Percentiles rank a stretch among this genome's conserved stretches.
Conservation (phyloP, 2,113 vertebrate genomes). For the Pseudorasbora parva region DNA sequence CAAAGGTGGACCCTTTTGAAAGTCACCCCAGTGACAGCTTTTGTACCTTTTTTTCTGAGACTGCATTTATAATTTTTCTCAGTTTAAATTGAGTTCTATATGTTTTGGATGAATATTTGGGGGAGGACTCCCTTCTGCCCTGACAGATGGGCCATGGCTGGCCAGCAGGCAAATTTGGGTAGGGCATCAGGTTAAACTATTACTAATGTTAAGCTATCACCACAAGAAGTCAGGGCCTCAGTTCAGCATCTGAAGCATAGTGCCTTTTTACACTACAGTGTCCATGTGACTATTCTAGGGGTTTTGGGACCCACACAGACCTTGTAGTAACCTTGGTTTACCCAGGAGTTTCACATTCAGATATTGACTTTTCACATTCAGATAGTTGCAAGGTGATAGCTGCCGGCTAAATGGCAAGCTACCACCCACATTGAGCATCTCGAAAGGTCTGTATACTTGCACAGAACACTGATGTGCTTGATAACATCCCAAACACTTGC, state of each 20-base stretch:
- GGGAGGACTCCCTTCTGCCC: no score
- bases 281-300: neutral
- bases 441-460: neutral
- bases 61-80: no score
- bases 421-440: neutral
- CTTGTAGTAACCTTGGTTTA: neutral
- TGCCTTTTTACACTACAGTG: neutral
- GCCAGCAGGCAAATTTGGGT: neutral
- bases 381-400: neutral
- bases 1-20: no score
- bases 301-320: neutral
- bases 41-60: no score
- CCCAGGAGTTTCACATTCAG: neutral
- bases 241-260: neutral
- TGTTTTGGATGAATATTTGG: no score
- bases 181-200: neutral
- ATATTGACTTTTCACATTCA: neutral
- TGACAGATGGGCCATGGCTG: no score
- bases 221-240: neutral
- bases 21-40: no score
- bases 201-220: neutral
- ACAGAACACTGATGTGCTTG: constrained; percentile 8
- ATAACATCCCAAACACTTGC: constrained; percentile 46
- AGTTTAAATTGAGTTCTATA: no score
- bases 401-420: neutral